Conservation (phyloP, 2,888 invertebrate species). For the Ornithoptera priamus region DNA sequence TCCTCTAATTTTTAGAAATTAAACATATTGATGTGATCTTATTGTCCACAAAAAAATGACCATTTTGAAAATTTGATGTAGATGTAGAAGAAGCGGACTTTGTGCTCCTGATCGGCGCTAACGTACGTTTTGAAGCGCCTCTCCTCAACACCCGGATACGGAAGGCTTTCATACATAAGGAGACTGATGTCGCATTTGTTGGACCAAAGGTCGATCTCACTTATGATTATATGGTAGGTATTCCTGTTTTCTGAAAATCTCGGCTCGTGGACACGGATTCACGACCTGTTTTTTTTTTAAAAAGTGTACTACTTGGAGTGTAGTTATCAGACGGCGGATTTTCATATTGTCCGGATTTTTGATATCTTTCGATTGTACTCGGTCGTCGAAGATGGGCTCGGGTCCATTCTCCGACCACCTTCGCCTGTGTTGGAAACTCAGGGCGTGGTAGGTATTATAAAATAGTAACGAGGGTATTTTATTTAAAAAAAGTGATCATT, state of each 20-base stretch:
- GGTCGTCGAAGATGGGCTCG: no score
- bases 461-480: no score
- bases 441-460: no score
- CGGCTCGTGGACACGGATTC: no score
- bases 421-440: no score
- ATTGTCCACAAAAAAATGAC: background rate
- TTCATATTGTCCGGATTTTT: no score
- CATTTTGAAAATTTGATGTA: slow-evolving; percentile 40
- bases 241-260: background rate
- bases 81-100: slow-evolving; percentile 96
- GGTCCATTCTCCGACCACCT: no score
- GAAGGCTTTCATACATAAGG: slow-evolving; percentile 97
- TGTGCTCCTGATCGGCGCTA: slow-evolving; percentile 95
- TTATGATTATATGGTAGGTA: slow-evolving; percentile 86
- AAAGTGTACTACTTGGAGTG: no score
- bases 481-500: no score
- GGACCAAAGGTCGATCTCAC: slow-evolving; percentile 96
- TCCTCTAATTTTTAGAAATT: background rate
- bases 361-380: no score
- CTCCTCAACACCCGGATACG: slow-evolving; percentile 96
- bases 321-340: no score
- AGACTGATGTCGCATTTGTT: slow-evolving; percentile 90
- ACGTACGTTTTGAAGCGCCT: slow-evolving; percentile 98
- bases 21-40: background rate
- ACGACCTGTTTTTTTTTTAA: no score